Conservation (phyloP, 2,113 vertebrate species). For the Coreoperca whiteheadi region DNA sequence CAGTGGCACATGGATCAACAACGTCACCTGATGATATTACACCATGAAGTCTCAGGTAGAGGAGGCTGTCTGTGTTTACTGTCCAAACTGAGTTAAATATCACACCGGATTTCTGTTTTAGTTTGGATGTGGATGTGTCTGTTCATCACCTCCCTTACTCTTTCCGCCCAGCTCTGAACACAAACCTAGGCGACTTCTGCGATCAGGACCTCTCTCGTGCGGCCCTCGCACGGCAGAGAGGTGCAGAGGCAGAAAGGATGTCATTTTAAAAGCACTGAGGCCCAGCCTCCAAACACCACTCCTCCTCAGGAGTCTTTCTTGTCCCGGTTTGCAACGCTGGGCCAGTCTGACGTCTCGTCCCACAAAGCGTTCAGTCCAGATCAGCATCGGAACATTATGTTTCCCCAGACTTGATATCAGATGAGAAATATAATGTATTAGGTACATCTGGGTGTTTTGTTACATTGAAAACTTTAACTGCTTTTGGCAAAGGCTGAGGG, state of each 20-base stretch:
- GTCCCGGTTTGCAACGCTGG: background rate
- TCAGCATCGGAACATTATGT: background rate
- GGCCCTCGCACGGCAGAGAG: background rate
- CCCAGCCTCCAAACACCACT: constrained; percentile 14
- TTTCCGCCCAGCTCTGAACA: constrained; percentile 15
- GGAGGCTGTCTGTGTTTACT: background rate
- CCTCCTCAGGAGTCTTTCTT: constrained; percentile 28
- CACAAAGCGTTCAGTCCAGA: background rate
- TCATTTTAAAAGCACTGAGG: constrained; percentile 40
- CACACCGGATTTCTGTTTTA: background rate
- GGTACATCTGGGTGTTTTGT: background rate
- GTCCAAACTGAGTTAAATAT: background rate
- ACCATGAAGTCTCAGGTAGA: background rate
- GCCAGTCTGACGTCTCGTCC: background rate
- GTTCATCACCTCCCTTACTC: constrained; percentile 6
- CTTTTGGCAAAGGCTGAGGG: background rate
- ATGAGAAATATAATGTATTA: background rate
- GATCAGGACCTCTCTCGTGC: constrained; percentile 5
- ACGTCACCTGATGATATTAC: background rate
- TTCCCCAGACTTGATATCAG: background rate
- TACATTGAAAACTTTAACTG: background rate
- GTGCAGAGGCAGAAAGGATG: constrained; percentile 25
- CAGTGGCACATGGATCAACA: background rate
- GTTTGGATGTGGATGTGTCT: background rate
- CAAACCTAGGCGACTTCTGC: constrained; percentile 3